Evolutionary conservation across 2,113 vertebrate genomes (phyloP), one percentile per base, ranked within the genome.

Genomic region (Trochalopteron elliotii): DNA sequence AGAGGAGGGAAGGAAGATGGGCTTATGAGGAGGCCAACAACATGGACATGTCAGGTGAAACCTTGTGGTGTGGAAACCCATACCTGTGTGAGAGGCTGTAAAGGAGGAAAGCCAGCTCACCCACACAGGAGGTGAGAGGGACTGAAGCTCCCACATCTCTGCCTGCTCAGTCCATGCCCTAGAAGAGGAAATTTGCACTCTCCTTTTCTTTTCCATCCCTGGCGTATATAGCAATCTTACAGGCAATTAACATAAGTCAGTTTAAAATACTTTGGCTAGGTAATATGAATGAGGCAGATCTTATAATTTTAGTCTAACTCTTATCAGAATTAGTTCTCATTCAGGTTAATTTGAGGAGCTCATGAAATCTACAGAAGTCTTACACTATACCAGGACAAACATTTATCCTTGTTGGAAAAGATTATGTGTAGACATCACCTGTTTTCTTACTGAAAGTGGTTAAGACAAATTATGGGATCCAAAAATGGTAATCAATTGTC

Each of bases 401-500:
- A 39, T 42, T 81, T 85, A 49, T 10, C 35, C 37, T 72, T 79
- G 40, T 25, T 88, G n/a, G 35, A 77, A 89, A 90, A 79, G 23
- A 42, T 85, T 59, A 25, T 31, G 12, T 55, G 35, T 55, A 80
- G 45, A 31, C 42, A 70, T 39, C n/a, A 52, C 24, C 30, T 80
- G 78, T 15, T 81, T 85, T 78, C 59, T 81, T 67, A 28, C 39
- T 75, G 40, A 21, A 88, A 80, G 20, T 24, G 15, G 22, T 86
- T 90, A 83, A 93, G 76, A 93, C 37, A 88, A 90, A 95, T 97
- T 90, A 71, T 4, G 1, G 47, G 44, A 64, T 77, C 45, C 24
- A 94, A 78, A 91, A 94, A 91, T 55, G 45, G 50, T 97, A 98
- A 98, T 94, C 93, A 95, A 15, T 97, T 96, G 88, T 94, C 96